Evolutionary conservation across 2,888 invertebrate species (phyloP).

Genomic region (Pristionchus entomophagus): DNA sequence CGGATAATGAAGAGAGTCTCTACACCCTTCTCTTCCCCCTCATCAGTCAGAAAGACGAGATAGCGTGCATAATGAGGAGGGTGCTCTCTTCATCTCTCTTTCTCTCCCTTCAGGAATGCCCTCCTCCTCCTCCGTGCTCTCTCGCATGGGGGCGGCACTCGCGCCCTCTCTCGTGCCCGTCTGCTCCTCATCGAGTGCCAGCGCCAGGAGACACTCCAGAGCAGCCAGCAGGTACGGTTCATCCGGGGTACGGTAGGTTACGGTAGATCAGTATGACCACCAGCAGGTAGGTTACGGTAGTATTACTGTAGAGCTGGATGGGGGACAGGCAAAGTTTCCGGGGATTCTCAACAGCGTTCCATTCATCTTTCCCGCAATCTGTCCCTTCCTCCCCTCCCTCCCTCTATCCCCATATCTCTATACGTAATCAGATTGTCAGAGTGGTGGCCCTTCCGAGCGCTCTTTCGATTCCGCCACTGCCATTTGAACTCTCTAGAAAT

Average conservation of each 20-base stretch:
- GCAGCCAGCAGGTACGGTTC: neutral
- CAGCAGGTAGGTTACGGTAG: neutral
- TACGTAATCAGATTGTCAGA: neutral
- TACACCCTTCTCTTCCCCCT: no score
- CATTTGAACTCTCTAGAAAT: neutral
- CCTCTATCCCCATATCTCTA: neutral
- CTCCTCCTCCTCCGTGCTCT: slow-evolving; percentile 44
- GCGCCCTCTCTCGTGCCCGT: slow-evolving; percentile 47
- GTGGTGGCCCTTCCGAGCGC: slow-evolving; percentile 3
- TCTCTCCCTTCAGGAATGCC: slow-evolving; percentile 41
- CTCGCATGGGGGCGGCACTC: slow-evolving; percentile 48
- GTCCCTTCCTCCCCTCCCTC: no score
- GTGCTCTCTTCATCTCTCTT: neutral
- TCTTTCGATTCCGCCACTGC: neutral
- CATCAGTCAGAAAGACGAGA: no score
- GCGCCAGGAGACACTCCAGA: neutral
- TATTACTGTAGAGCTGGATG: neutral
- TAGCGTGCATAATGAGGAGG: no score
- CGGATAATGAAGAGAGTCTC: no score
- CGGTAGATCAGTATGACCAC: neutral
- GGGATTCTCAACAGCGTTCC: no score
- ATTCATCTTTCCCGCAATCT: slow-evolving; percentile 18
- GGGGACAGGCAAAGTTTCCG: no score
- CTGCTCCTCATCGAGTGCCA: neutral
- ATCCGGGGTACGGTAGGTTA: neutral